phyloP scores from a whole-genome alignment of 2,113 vertebrate genomes.

The Paralichthys olivaceus region DNA sequence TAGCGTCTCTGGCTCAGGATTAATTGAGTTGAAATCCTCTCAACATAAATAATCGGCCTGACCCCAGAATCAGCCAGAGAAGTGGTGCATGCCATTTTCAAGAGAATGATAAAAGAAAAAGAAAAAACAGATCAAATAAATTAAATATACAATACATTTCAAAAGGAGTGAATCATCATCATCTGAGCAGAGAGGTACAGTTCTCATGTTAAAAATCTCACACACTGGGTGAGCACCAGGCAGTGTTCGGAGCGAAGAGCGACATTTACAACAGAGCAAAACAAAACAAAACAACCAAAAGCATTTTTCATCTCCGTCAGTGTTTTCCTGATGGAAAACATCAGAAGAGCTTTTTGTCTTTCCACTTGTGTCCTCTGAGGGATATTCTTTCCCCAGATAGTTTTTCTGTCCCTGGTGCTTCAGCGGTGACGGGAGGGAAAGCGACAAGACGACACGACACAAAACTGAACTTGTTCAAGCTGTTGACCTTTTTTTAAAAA shows the following conservation, averaged over 20 bases:
- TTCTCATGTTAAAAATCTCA: conserved; percentile 59
- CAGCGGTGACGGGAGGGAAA: conserved; percentile 35
- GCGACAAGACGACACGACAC: conserved; percentile 61
- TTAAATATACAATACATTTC: conserved; percentile 76
- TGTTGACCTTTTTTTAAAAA: conserved; percentile 40
- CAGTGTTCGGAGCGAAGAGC: conserved; percentile 77
- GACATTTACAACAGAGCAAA: conserved; percentile 64
- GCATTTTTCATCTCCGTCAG: conserved; percentile 22
- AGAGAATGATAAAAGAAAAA: conserved; percentile 34
- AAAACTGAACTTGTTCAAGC: conserved; percentile 65
- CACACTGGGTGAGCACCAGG: conserved; percentile 82
- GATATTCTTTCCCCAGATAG: conserved; percentile 16
- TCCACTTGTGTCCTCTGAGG: conserved; percentile 42
- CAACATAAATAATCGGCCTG: background rate
- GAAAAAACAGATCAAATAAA: conserved; percentile 63
- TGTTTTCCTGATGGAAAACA: conserved; percentile 26
- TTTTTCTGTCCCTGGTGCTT: conserved; percentile 32
- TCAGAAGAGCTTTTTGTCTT: conserved; percentile 14
- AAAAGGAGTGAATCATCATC: conserved; percentile 70
- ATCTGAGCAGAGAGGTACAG: conserved; percentile 65
- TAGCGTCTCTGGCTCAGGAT: conserved; percentile 19
- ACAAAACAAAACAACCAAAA: background rate
- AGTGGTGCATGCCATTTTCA: conserved; percentile 81
- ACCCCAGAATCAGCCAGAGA: conserved; percentile 52
- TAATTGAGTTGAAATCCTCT: conserved; percentile 18